Evolutionary conservation across 2,888 invertebrate species (phyloP), one percentile per base, ranked within the genome.

Genomic region (Barypeithes pellucidus): DNA sequence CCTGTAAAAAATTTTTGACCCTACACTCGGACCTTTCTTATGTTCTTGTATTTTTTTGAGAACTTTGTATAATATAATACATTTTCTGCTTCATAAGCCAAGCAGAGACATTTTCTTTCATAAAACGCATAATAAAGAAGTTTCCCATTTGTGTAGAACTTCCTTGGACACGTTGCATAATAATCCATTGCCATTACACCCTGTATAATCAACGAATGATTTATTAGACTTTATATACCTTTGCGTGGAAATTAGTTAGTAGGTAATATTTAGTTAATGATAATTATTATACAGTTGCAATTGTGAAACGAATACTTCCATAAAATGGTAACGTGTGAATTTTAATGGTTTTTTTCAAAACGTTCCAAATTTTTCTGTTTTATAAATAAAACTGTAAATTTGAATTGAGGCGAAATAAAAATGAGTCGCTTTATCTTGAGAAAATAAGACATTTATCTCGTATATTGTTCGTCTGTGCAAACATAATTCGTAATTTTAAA

Each of bases 401-500:
- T 33, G 33, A 57, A 57, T 29, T 57, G 33, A 18, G 54, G 33
- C 54, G 33, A 57, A 57, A 57, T 57, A 57, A 57, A 33, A 57
- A 57, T 33, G 16, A 57, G 54, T 67, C 62, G 57, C 61, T 47
- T 74, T 67, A 74, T 67, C 70, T 70, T 74, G 41, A 45, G 54
- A 74, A 74, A 74, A 74, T 74, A 71, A 50, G 47, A 66, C 66
- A 63, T 71, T 74, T 70, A 68, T 70, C 62, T 63, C 57, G 50
- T 63, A 59, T 45, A 68, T 47, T 65, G 59, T 68, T 73, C 54
- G 75, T 59, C 67, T 52, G 43, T 54, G 57, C 67, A 75, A 75
- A 75, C 72, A 75, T 39, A 54, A 75, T 75, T 72, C 67, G 72
- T 75, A 75, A 71, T 63, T 67, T 69, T 52, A 73, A 73, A 73